Evolutionary conservation across 2,888 invertebrate species (phyloP), one percentile per base, ranked within the genome.

Genomic region (Eumerus sabulonum): DNA sequence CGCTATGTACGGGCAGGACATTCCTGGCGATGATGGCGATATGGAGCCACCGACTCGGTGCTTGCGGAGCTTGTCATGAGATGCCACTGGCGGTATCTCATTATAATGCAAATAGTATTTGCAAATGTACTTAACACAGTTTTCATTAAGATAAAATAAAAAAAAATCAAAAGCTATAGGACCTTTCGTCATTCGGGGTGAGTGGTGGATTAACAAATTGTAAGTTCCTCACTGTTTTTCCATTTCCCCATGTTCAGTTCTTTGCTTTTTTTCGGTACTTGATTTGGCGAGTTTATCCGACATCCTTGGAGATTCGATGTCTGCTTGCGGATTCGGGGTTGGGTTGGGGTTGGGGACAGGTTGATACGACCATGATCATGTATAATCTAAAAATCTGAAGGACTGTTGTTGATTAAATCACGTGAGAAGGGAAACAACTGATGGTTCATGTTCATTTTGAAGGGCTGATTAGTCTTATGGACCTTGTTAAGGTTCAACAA

Each of bases 91-190:
- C 48, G 48, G 54, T 72, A 64, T 63, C 72, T 72, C 72, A 64
- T 72, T 72, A 72, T 64, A 64, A 63, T 72, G 72, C 64, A 72
- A 72, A 72, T 72, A 50, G 72, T 72, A 72, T 72, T 72, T 72
- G 64, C 72, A 50, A 57, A 72, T 72, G 64, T 64, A 64, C 72
- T 72, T 72, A 72, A 59, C 72, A 57, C 64, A 63, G 72, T 72
- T 72, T 64, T 72, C 72, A 72, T 72, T 72, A 59, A n/a, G n/a
- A n/a, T n/a, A n/a, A n/a, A n/a, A n/a, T n/a, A n/a, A n/a, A n/a
- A n/a, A n/a, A 72, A 72, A 27, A 68, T 17, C n/a, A n/a, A 27
- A 17, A 38, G 59, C 57, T 38, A 45, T 50, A 57, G 48, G 35
- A 48, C 48, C 54, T 71, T 7, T 7, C 12, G 27, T 71, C 71